phyloP scores from a whole-genome alignment of 2,888 invertebrate species.

The Lasioglossum figueresi region DNA sequence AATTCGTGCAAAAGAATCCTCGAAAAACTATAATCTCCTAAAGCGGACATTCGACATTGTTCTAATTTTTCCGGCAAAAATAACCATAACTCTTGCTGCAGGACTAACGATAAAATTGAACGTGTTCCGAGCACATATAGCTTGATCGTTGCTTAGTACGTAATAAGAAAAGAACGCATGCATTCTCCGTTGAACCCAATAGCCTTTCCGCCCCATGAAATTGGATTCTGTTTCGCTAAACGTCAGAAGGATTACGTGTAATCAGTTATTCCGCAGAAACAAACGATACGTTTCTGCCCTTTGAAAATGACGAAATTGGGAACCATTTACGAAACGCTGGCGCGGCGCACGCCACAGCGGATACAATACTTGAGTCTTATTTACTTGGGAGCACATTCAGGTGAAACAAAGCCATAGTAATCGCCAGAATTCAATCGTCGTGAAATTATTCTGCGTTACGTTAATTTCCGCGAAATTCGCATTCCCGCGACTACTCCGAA shows the following conservation, averaged over 20 bases:
- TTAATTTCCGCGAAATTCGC: conserved; percentile 29
- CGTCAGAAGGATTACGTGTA: not conserved
- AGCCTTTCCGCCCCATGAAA: not conserved
- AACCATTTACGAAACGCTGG: not conserved
- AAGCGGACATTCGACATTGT: not conserved
- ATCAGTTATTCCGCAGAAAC: not conserved
- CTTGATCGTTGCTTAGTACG: not conserved
- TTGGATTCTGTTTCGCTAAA: not conserved
- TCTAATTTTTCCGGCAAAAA: not conserved
- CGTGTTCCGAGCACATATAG: not conserved
- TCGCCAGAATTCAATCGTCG: conserved; percentile 18
- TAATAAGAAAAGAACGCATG: not conserved
- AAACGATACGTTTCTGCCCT: not conserved
- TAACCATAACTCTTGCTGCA: not conserved
- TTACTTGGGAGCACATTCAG: conserved; percentile 3
- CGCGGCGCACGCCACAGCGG: not conserved
- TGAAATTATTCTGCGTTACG: conserved; percentile 28
- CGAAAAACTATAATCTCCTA: not conserved
- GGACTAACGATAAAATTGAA: not conserved
- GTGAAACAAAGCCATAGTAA: conserved; percentile 10
- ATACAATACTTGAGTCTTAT: not conserved
- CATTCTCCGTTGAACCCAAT: not conserved
- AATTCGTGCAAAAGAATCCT: not conserved
- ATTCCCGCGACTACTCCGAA: conserved; percentile 2
- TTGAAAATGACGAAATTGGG: not conserved